Percentiles rank a stretch among this genome's conserved stretches.
phyloP scores from a whole-genome alignment of 2,113 vertebrate genomes.

The Corythornis cristatus region DNA sequence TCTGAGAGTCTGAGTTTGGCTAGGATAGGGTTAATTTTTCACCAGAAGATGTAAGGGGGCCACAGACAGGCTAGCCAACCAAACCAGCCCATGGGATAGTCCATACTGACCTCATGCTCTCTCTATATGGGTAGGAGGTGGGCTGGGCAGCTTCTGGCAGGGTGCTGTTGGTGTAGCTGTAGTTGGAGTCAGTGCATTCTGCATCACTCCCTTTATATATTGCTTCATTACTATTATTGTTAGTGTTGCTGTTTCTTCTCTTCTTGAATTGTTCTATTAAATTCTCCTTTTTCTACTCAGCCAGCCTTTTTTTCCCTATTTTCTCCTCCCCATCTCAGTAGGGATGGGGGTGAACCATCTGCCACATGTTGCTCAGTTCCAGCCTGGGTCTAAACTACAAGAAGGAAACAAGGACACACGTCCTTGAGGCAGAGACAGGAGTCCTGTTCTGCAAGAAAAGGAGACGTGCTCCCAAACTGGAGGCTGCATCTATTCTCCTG shows the following conservation, averaged over 20 bases:
- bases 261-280: background rate
- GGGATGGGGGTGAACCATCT: background rate
- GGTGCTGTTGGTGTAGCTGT: background rate
- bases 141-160: background rate
- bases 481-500: accelerated
- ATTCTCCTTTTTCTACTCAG: background rate
- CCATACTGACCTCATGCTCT: background rate
- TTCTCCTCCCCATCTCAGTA: background rate
- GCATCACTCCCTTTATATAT: background rate
- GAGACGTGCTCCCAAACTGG: background rate
- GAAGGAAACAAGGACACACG: background rate
- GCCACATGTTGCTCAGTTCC: too few species aligned
- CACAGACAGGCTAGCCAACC: background rate
- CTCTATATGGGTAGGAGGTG: background rate
- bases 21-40: background rate
- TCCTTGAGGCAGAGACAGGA: background rate
- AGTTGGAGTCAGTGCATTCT: background rate
- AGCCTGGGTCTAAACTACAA: background rate
- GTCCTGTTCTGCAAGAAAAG: background rate
- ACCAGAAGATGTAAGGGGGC: background rate
- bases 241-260: background rate
- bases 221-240: background rate
- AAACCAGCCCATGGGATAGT: background rate
- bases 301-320: background rate
- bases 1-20: background rate